phyloP scores from a whole-genome alignment of 2,113 vertebrate species.

The Platycercus adscitus region DNA sequence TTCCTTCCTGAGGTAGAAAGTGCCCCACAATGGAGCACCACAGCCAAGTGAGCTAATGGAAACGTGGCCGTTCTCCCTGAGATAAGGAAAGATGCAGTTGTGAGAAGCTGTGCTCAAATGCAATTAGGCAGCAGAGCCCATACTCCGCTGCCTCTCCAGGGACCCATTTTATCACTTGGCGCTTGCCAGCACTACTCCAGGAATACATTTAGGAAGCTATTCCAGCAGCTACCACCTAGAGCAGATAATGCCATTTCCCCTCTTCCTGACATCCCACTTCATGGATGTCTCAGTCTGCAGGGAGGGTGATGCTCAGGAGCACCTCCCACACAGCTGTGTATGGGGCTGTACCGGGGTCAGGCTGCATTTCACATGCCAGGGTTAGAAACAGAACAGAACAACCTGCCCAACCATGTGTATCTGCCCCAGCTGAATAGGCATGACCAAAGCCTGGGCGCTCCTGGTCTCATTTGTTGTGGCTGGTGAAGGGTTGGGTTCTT shows the following conservation, averaged over 20 bases:
- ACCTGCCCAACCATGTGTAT: fast-evolving
- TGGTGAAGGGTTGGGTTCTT: background rate
- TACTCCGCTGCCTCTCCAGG: background rate
- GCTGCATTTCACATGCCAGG: background rate
- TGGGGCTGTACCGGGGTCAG: fast-evolving
- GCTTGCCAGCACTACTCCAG: background rate
- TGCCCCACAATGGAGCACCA: background rate
- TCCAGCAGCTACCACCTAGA: background rate
- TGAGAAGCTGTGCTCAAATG: background rate
- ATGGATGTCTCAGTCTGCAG: background rate
- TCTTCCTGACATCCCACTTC: background rate
- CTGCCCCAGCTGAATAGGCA: background rate
- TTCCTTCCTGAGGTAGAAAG: background rate
- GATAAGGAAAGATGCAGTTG: background rate
- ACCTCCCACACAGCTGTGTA: fast-evolving
- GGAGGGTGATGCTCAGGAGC: background rate
- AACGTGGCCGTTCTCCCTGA: background rate
- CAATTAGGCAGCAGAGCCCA: background rate
- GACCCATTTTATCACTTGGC: background rate
- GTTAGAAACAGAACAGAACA: background rate
- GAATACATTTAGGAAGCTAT: background rate
- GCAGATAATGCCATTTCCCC: background rate
- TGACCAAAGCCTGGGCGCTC: fast-evolving
- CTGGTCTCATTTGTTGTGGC: background rate
- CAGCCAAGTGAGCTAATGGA: background rate